phyloP scores from a whole-genome alignment of 2,797 vertebrate genomes.

The Bucorvus abyssinicus region DNA sequence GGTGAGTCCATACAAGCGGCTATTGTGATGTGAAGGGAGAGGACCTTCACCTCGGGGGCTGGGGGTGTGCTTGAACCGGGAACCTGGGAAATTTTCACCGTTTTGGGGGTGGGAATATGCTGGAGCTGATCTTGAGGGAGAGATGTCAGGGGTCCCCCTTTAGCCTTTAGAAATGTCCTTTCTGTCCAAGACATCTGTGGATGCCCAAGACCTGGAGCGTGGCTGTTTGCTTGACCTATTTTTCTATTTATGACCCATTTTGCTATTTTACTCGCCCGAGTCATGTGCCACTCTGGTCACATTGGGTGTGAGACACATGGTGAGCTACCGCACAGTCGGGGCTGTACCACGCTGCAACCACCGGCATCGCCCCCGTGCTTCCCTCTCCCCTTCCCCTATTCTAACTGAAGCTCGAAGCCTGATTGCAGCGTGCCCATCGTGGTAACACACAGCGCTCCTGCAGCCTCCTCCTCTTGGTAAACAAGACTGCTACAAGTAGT shows the following conservation, averaged over 20 bases:
- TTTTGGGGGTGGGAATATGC: neutral
- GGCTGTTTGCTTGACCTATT: neutral
- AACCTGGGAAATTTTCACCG: neutral
- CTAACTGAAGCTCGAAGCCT: neutral
- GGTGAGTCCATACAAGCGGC: neutral
- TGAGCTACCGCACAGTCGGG: neutral
- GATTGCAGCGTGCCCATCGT: rapidly evolving
- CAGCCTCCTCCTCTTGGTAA: neutral
- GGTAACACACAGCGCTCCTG: neutral
- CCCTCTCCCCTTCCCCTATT: neutral
- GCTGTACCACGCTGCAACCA: neutral
- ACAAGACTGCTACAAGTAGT: neutral
- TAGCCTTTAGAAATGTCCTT: neutral
- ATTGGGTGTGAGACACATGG: neutral
- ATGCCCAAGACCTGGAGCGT: neutral
- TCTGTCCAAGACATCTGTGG: neutral
- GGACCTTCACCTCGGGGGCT: neutral
- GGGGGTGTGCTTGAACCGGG: neutral
- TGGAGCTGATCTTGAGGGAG: neutral
- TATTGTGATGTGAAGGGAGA: neutral
- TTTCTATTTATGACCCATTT: neutral
- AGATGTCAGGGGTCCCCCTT: neutral
- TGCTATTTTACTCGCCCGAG: neutral
- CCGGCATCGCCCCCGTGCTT: neutral
- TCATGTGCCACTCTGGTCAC: neutral